These are phyloP conservation scores for Pararge aegeria DNA, from an alignment of 1,140 invertebrate species.

Conservation along the genomic window DNA sequence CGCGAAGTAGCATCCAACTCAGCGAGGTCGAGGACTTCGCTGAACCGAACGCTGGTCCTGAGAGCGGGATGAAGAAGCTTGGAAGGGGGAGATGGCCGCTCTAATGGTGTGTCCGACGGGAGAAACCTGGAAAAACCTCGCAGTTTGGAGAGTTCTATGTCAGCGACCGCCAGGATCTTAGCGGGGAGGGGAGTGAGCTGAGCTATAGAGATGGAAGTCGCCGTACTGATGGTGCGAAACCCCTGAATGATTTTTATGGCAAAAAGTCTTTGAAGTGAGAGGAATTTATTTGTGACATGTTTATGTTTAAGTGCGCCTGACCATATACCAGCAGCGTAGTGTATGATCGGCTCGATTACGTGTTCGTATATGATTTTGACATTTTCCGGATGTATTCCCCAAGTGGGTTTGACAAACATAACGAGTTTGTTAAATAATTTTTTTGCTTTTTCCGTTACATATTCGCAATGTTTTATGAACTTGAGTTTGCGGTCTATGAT, in stretches of 20 bases:
- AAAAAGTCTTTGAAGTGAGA: background rate
- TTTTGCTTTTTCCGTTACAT: conserved; percentile 14
- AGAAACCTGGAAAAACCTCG: background rate
- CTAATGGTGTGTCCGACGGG: background rate
- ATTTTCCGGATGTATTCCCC: conserved; percentile 28
- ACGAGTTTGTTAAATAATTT: conserved; percentile 21
- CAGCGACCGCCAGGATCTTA: background rate
- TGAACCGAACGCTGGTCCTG: background rate
- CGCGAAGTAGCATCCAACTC: background rate
- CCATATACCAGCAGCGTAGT: conserved; percentile 29
- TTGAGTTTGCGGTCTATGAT: conserved; percentile 14
- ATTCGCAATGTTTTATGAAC: conserved; percentile 18
- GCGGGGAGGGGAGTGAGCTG: background rate
- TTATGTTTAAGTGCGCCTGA: background rate
- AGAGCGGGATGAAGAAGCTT: background rate
- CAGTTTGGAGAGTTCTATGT: background rate
- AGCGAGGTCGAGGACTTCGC: background rate
- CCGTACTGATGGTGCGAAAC: background rate
- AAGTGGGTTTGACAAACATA: conserved; percentile 22
- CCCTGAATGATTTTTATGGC: conserved; percentile 1
- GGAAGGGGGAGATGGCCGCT: background rate
- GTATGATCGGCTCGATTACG: conserved; percentile 28
- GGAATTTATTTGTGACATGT: background rate
- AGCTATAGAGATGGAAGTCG: background rate
- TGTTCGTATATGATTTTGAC: conserved; percentile 22